Evolutionary conservation across 2,797 vertebrate genomes (phyloP).

Genomic region (Sternarchorhynchus goeldii): DNA sequence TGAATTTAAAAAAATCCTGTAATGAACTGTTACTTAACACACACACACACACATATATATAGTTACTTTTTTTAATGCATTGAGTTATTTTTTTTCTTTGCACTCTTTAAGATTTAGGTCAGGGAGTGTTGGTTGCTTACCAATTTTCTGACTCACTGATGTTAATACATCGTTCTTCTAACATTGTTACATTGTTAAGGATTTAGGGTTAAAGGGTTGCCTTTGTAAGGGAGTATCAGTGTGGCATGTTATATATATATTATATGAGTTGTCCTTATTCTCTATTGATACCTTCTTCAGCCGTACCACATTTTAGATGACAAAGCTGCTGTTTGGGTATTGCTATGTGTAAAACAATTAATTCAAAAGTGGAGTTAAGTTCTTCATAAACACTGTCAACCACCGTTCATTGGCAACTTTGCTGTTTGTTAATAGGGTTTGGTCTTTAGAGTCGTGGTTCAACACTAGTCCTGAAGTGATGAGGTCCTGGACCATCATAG

Average conservation of each 20-base stretch:
- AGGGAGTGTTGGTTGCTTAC: background rate
- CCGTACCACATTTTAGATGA: background rate
- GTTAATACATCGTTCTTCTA: conserved; percentile 38
- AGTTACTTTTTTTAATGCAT: too few species aligned
- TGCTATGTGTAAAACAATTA: background rate
- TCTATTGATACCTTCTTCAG: background rate
- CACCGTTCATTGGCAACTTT: background rate
- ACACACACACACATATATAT: too few species aligned
- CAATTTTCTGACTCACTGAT: conserved; percentile 9
- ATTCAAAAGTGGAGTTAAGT: background rate
- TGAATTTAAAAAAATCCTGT: background rate
- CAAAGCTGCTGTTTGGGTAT: background rate
- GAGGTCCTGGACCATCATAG: conserved; percentile 57
- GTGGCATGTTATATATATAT: conserved; percentile 34
- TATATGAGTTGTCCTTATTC: background rate
- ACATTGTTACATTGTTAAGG: conserved; percentile 64
- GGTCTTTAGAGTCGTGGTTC: background rate
- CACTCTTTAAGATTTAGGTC: background rate
- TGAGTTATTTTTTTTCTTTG: background rate
- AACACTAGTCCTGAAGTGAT: conserved; percentile 30
- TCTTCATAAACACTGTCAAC: background rate
- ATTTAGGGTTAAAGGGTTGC: conserved; percentile 55
- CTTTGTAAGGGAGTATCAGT: conserved; percentile 62
- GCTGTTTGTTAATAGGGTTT: background rate
- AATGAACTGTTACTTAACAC: background rate